These are phyloP conservation scores for Tenodera sinensis DNA, from an alignment of 2,888 invertebrate species.

Conservation along the genomic window DNA sequence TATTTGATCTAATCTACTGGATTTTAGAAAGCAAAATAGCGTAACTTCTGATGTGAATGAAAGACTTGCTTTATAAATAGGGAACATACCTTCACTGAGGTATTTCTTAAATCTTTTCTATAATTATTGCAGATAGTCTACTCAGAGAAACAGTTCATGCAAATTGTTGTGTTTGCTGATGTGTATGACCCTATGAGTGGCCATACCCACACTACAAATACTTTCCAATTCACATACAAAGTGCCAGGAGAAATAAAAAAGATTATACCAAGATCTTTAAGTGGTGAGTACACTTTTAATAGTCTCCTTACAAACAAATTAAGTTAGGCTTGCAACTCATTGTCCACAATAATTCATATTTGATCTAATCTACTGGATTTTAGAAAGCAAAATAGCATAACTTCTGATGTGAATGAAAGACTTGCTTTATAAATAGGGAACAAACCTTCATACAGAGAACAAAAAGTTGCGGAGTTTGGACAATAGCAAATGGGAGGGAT, in stretches of 20 bases:
- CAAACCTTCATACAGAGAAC: too few relatives aligned
- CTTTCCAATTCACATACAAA: conserved; percentile 69
- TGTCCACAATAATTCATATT: too few relatives aligned
- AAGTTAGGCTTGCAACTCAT: not conserved
- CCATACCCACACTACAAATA: conserved; percentile 60
- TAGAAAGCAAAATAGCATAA: not conserved
- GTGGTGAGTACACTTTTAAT: conserved; percentile 48
- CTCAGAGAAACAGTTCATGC: conserved; percentile 50
- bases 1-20: not conserved
- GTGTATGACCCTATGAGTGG: conserved; percentile 57
- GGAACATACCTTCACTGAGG: too few relatives aligned
- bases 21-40: not conserved
- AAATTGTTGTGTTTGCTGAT: conserved; percentile 66
- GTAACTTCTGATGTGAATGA: too few relatives aligned
- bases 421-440: too few relatives aligned
- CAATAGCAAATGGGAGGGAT: too few relatives aligned
- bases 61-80: too few relatives aligned
- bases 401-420: too few relatives aligned
- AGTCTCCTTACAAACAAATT: not conserved
- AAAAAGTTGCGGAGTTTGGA: too few relatives aligned
- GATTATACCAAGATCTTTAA: conserved; percentile 63
- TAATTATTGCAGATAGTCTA: conserved; percentile 47
- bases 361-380: not conserved
- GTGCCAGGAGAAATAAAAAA: conserved; percentile 49
- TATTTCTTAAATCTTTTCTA: too few relatives aligned